Base-by-base conservation (phyloP, 1,140 invertebrate genomes). In the Chrysomallon squamiferum region DNA sequence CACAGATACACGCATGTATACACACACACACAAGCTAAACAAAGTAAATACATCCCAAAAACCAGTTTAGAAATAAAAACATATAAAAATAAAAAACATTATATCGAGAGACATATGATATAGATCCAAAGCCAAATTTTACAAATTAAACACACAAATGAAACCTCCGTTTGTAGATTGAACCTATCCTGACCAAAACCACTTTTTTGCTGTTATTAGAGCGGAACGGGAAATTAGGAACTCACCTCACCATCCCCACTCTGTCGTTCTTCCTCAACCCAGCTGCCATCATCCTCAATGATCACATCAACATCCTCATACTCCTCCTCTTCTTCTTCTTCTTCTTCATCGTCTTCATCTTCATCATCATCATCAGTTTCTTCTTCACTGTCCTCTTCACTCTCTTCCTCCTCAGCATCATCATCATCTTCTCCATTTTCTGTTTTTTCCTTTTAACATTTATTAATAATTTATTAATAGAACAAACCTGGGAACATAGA, bases 171-270 rank as follows among this genome's bases (percentile, higher is more conserved):
- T n/a, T n/a, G n/a, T n/a, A n/a, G n/a, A n/a, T n/a, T n/a, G n/a
- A n/a, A n/a, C n/a, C n/a, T n/a, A n/a, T n/a, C n/a, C n/a, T n/a
- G n/a, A n/a, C n/a, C n/a, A n/a, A n/a, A n/a, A n/a, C n/a, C n/a
- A n/a, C n/a, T n/a, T n/a, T n/a, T n/a, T n/a, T n/a, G n/a, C n/a
- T n/a, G n/a, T n/a, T n/a, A n/a, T n/a, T n/a, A n/a, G n/a, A n/a
- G n/a, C n/a, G n/a, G n/a, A n/a, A n/a, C n/a, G n/a, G n/a, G n/a
- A n/a, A n/a, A n/a, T n/a, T n/a, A n/a, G n/a, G n/a, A n/a, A n/a
- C n/a, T 57, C 73, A 82, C 83, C 76, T 86, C 72, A 49, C 82
- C 84, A 77, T 85, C 85, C 18, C 84, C 86, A 71, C 85, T 84
- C 63, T 84, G 81, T 22, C 83, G 61, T 68, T 85, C 82, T 61